Evolutionary conservation across 1,140 invertebrate genomes (phyloP), one percentile per base, ranked within the genome.

Genomic region (Sesamia nonagrioides): DNA sequence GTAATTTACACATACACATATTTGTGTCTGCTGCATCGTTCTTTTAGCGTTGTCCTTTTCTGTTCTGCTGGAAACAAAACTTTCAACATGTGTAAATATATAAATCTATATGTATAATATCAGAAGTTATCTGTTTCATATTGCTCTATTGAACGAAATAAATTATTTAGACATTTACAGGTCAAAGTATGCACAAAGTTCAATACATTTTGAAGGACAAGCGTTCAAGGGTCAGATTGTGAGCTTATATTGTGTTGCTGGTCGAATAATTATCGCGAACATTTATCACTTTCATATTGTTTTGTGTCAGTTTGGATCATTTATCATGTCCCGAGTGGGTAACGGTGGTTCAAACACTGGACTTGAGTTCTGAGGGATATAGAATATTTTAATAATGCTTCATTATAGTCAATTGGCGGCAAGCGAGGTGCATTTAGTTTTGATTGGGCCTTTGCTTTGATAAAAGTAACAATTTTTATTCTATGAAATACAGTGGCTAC

Each of bases 221-320:
- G 27, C 54, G 63, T 68, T 45, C 37, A 56, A 35, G 72, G 48
- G 72, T 73, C 15, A 21, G 52, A 37, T 68, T 68, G 60, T 18
- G 35, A 15, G 60, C 48, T 63, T 77, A 54, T 54, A 45, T 27
- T 27, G 27, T 77, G 61, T 77, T 77, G 78, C 60, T 75, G 72
- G 66, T 21, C 72, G 77, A 83, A 79, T 81, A 83, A 81, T 83
- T 82, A 80, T 82, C 50, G 71, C 40, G 56, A 60, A 54, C 82
- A 86, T 86, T 84, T 81, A 84, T 86, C 84, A 84, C 77, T 82
- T 81, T 82, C 68, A 73, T 79, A 40, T 45, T 79, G 71, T 84
- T 80, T 78, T 80, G 78, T 80, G 79, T 81, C 79, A 79, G 45
- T 72, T 77, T 50, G 52, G 60, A 80, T 77, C 84, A 86, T 86